Evolutionary conservation across 2,797 vertebrate genomes (phyloP).

Genomic region (Syncerus caffer): DNA sequence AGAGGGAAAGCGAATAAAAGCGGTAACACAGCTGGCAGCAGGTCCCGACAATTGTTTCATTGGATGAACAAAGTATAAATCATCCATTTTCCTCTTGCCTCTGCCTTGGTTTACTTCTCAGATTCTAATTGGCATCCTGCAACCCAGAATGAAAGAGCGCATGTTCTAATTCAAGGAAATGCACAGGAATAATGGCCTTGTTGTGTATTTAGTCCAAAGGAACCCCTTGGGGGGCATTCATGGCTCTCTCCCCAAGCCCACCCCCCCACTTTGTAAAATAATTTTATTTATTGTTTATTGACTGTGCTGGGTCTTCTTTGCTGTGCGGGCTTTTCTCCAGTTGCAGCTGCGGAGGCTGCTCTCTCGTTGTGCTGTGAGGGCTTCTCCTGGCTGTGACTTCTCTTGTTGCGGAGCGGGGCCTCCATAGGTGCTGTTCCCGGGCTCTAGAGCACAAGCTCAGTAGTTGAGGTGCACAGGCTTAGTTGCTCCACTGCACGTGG

Average conservation of each 20-base stretch:
- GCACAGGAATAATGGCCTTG: rapidly evolving
- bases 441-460: neutral
- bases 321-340: neutral
- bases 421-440: neutral
- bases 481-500: neutral
- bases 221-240: neutral
- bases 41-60: rapidly evolving
- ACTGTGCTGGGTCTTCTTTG: neutral
- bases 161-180: neutral
- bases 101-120: neutral
- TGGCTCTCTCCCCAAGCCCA: neutral
- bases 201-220: neutral
- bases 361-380: neutral
- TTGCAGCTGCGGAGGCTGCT: neutral
- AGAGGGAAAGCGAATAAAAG: neutral
- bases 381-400: neutral
- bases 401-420: neutral
- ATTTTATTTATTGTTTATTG: neutral
- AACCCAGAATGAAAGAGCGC: neutral
- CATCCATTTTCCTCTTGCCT: neutral
- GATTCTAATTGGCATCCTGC: neutral
- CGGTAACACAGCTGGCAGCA: neutral
- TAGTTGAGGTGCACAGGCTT: neutral
- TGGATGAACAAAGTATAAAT: neutral
- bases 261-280: neutral